Evolutionary conservation across 2,888 invertebrate species (phyloP).

Genomic region (Spialia ferax): DNA sequence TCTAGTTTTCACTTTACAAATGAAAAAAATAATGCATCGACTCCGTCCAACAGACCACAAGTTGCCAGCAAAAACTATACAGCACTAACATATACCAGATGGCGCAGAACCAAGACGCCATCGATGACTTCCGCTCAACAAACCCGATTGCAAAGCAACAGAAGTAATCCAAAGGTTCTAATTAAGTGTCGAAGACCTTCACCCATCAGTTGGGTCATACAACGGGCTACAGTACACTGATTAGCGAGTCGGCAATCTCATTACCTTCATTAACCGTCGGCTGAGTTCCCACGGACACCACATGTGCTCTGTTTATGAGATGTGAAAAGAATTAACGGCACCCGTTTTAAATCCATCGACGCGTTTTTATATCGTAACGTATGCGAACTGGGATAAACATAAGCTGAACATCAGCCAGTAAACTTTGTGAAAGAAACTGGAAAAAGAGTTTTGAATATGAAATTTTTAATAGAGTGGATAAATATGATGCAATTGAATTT

Average conservation of each 20-base stretch:
- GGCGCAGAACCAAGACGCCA: slow-evolving; percentile 4
- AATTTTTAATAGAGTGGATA: not conserved
- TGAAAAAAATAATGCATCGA: not conserved
- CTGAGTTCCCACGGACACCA: slow-evolving; percentile 72
- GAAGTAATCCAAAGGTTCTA: slow-evolving; percentile 40
- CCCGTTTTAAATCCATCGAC: slow-evolving; percentile 69
- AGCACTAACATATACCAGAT: not conserved
- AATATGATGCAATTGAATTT: not conserved
- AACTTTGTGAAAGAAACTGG: not conserved
- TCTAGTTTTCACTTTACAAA: no score
- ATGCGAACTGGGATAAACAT: slow-evolving; percentile 37
- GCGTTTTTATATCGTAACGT: slow-evolving; percentile 41
- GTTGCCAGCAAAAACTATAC: not conserved
- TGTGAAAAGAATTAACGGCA: slow-evolving; percentile 58
- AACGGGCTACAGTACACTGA: slow-evolving; percentile 57
- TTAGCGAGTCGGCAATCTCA: slow-evolving; percentile 72
- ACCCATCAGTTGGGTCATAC: slow-evolving; percentile 46
- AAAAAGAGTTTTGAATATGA: not conserved
- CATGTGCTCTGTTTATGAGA: slow-evolving; percentile 73
- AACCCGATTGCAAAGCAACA: slow-evolving; percentile 22
- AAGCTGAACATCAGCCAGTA: slow-evolving; percentile 14
- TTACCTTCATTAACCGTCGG: slow-evolving; percentile 66
- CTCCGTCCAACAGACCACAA: not conserved
- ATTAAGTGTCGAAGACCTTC: slow-evolving; percentile 42
- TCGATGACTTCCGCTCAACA: slow-evolving; percentile 5